These are phyloP conservation scores for Drosophila subpulchrella DNA, from an alignment of 1,140 invertebrate species.

Conservation along the genomic window DNA sequence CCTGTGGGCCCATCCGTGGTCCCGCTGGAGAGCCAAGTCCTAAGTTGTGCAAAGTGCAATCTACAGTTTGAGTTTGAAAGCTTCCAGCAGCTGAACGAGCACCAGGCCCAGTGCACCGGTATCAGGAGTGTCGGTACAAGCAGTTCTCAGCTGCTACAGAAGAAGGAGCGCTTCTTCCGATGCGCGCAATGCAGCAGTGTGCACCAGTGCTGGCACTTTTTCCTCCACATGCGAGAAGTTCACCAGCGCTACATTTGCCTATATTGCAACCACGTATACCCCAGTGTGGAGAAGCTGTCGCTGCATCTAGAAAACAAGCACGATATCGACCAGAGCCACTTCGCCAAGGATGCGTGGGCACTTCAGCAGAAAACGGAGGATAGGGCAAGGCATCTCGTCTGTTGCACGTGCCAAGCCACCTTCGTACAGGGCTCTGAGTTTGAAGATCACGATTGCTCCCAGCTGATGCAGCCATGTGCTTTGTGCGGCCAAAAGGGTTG, in stretches of 20 bases:
- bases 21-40: slow-evolving; percentile 10
- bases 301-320: slow-evolving; percentile 91
- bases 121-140: neutral
- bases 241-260: slow-evolving; percentile 92
- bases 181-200: slow-evolving; percentile 92
- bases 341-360: slow-evolving; percentile 85
- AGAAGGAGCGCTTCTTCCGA: slow-evolving; percentile 87
- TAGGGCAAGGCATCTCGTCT: slow-evolving; percentile 89
- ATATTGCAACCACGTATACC: slow-evolving; percentile 92
- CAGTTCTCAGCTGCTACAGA: slow-evolving; percentile 1
- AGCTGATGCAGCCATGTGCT: slow-evolving; percentile 71
- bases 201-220: slow-evolving; percentile 93
- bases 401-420: slow-evolving; percentile 91
- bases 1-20: neutral
- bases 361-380: slow-evolving; percentile 85
- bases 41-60: slow-evolving; percentile 62
- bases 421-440: slow-evolving; percentile 90
- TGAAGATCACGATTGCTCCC: slow-evolving; percentile 88
- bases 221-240: slow-evolving; percentile 91
- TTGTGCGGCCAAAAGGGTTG: slow-evolving; percentile 63
- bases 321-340: slow-evolving; percentile 88
- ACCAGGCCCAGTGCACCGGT: slow-evolving; percentile 29
- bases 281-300: slow-evolving; percentile 90
- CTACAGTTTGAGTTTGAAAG: slow-evolving; percentile 85
- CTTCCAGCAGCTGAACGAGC: slow-evolving; percentile 49